Base-by-base conservation (phyloP, 1,140 invertebrate genomes). In the Leptinotarsa texana region DNA sequence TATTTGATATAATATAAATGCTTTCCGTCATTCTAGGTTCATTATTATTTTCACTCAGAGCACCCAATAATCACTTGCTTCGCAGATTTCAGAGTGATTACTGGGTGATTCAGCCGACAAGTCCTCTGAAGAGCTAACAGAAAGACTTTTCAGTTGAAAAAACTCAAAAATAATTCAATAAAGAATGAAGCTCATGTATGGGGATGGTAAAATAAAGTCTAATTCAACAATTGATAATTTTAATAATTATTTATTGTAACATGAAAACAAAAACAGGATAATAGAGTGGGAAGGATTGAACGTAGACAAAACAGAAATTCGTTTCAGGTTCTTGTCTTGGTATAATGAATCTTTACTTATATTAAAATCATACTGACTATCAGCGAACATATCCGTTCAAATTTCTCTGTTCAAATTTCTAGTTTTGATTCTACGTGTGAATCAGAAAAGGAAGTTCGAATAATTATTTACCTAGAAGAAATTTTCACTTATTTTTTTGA, bases 191-290 rank as follows among this genome's bases (percentile, higher is more conserved):
- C 27, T 33, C 27, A 42, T 42, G 33, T 42, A 42, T 42, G 33
- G 3, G 8, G 1, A 42, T 42, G 15, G 3, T 6, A 65, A 65
- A 21, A 65, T 21, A 65, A 65, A 65, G 27, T 65, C 13, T 1
- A 68, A 18, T 73, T 73, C 63, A 77, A 77, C 76, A 77, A 74
- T 13, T 77, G 69, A 77, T 77, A 77, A 21, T 77, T 77, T 76
- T 77, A 77, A 69, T 77, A 74, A 73, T 69, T 75, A 77, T 69
- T 68, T 74, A 77, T 63, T 63, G 24, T 73, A 75, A 73, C 74
- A 70, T 75, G 74, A 77, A 77, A 77, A 77, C 76, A 77, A 77
- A 77, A 77, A 77, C 76, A 77, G 73, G 67, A 74, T 74, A 68
- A 77, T 72, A 72, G 57, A 72, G 8, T 47, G 21, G 68, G 13